Evolutionary conservation across 2,797 vertebrate species (phyloP), one percentile per base, ranked within the genome.

Genomic region (Todus mexicanus): DNA sequence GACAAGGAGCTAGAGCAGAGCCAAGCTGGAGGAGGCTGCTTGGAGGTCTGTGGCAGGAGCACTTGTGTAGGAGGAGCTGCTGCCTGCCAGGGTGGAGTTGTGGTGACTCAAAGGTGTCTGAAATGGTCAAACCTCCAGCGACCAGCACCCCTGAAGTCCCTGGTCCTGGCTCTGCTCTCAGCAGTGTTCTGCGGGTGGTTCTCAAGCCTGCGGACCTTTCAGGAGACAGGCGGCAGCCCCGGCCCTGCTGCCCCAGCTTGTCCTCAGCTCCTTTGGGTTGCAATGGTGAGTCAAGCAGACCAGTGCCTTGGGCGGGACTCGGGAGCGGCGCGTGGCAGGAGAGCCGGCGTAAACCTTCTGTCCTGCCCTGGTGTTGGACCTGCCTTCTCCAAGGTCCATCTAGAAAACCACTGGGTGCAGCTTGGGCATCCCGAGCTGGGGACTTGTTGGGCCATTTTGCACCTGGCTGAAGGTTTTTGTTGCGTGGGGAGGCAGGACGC

Each of bases 401-500:
- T 43, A 43, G 45, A 54, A 85, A 19, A 42, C 3, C 37, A 2
- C 9, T 20, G 7, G 7, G 40, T 9, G 10, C 5, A 2, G 13
- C 11, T 40, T 1, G 10, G 38, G 31, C 40, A 17, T 9, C 2
- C 37, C 1, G 13, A 12, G 43, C 1, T 13, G 29, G 26, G 31
- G 4, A 12, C 27, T 14, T 15, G 15, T 26, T 65, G 11, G 53
- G 1, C 7, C 19, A 0, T 35, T 7, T 35, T 19, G 10, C 9
- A 1, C 19, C 19, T 10, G 68, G 23, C 3, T 35, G 71, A 0
- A 29, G 59, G 38, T 4, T 10, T 8, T 12, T 2, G 18, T 1
- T 3, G 8, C 1, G 31, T 10, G 53, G 54, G 64, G 38, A 27
- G 48, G 69, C 17, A 15, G 63, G 89, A 14, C 6, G 68, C 78